Evolutionary conservation across 2,797 vertebrate species (phyloP).

Genomic region (Borostomias antarcticus): DNA sequence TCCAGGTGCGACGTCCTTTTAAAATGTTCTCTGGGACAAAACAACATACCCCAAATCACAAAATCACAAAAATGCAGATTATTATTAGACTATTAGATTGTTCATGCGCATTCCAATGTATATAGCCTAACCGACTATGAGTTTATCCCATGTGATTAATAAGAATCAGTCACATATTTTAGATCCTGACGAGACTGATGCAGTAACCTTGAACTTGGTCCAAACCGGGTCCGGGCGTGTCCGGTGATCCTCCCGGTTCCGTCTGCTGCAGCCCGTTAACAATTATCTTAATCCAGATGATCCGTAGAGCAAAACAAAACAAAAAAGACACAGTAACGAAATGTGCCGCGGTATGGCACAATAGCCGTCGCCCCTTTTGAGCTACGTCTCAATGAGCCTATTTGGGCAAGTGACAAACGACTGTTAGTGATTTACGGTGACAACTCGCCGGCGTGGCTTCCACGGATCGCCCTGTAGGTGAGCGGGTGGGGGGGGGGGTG

Average conservation of each 20-base stretch:
- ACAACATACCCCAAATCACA: not conserved
- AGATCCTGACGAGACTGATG: not conserved
- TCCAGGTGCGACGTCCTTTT: not conserved
- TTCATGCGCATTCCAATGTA: not conserved
- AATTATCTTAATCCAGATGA: constrained; percentile 7
- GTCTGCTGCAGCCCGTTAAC: not conserved
- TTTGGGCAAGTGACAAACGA: not conserved
- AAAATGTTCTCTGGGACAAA: not conserved
- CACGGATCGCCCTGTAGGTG: not conserved
- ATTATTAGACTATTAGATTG: not conserved
- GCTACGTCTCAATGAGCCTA: not conserved
- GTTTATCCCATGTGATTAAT: too few species aligned
- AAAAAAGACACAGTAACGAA: not conserved
- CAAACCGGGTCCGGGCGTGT: constrained; percentile 10
- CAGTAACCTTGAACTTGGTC: constrained; percentile 21
- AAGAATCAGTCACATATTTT: not conserved
- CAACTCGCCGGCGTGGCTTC: not conserved
- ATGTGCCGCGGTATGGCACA: not conserved
- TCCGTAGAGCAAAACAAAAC: not conserved
- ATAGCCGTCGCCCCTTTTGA: not conserved
- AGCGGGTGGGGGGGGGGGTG: not conserved
- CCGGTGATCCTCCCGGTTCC: not conserved
- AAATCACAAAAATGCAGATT: not conserved
- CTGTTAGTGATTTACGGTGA: constrained; percentile 3
- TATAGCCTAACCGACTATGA: too few species aligned